A percentile compares a stretch with the other conserved stretches of the same genome.
These are phyloP conservation scores for Catostylus mosaicus DNA, from an alignment of 30 jellyfish, hydroid and myxozoan species.

Conservation along the genomic window DNA sequence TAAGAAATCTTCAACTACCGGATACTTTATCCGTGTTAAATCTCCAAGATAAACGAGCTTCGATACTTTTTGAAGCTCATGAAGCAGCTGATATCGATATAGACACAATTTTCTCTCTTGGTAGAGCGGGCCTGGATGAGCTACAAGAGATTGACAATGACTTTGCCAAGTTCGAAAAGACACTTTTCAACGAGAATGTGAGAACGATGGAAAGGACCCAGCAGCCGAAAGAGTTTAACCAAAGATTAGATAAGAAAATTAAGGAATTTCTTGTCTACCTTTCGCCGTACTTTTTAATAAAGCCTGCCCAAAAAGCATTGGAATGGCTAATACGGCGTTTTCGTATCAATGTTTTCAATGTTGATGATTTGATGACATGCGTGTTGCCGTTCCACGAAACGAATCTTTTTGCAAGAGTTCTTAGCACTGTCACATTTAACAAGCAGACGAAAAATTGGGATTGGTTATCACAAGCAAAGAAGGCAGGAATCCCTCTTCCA, in stretches of 20 bases:
- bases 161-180: conserved; percentile 62
- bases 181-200: conserved; percentile 60
- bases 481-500: conserved; percentile 70
- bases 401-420: conserved; percentile 73
- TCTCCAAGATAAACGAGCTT: conserved; percentile 62
- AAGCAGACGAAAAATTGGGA: conserved; percentile 66
- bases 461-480: conserved; percentile 55
- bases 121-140: conserved; percentile 74
- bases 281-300: conserved; percentile 80
- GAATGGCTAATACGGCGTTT: conserved; percentile 94
- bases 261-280: conserved; percentile 56
- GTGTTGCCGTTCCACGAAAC: conserved; percentile 95
- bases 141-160: conserved; percentile 65
- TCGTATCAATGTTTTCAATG: conserved; percentile 68
- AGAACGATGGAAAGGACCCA: conserved; percentile 63
- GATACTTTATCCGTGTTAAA: conserved; percentile 55
- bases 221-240: conserved; percentile 65
- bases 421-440: conserved; percentile 45
- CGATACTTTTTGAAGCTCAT: conserved; percentile 79
- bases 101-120: conserved; percentile 79
- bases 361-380: conserved; percentile 70
- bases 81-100: conserved; percentile 83
- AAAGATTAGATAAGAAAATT: conserved; percentile 53
- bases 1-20: conserved; percentile 81
- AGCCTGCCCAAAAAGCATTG: conserved; percentile 81